Percentiles rank a stretch among this genome's conserved stretches.
phyloP scores from a whole-genome alignment of 2,113 vertebrate species.

The Desmodus rotundus region DNA sequence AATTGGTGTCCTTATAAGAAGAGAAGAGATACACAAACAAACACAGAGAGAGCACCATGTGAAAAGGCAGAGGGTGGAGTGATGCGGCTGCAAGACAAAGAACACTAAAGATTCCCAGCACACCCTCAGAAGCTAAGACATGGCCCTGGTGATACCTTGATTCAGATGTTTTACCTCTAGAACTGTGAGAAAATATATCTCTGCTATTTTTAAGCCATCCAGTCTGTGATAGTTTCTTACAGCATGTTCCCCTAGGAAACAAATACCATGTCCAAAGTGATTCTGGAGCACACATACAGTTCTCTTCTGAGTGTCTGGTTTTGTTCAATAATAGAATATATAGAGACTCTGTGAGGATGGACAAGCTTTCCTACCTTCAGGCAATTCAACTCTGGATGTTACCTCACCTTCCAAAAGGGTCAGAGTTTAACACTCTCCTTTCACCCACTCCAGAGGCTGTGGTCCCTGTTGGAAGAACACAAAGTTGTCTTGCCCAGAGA shows the following conservation, averaged over 20 bases:
- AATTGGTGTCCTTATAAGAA: background rate
- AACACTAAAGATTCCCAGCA: accelerated
- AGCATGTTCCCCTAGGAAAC: background rate
- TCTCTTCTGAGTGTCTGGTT: background rate
- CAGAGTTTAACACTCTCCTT: background rate
- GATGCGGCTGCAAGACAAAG: background rate
- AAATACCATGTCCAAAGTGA: accelerated
- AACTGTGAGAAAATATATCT: accelerated
- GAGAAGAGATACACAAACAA: background rate
- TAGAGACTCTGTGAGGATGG: background rate
- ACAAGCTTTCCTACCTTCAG: background rate
- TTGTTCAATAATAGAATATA: background rate
- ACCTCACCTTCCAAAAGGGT: background rate
- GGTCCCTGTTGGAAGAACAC: background rate
- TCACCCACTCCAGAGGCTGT: accelerated
- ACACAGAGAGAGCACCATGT: background rate
- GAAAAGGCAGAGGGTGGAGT: background rate
- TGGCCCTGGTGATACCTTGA: accelerated
- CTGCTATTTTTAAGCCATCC: background rate
- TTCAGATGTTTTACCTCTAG: background rate
- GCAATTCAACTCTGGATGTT: background rate
- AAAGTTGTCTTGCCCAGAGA: background rate
- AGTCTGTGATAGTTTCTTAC: accelerated
- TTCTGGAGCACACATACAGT: too few species aligned
- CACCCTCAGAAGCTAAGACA: background rate